Conservation (phyloP, 2,113 vertebrate species). For the Thunnus maccoyii region DNA sequence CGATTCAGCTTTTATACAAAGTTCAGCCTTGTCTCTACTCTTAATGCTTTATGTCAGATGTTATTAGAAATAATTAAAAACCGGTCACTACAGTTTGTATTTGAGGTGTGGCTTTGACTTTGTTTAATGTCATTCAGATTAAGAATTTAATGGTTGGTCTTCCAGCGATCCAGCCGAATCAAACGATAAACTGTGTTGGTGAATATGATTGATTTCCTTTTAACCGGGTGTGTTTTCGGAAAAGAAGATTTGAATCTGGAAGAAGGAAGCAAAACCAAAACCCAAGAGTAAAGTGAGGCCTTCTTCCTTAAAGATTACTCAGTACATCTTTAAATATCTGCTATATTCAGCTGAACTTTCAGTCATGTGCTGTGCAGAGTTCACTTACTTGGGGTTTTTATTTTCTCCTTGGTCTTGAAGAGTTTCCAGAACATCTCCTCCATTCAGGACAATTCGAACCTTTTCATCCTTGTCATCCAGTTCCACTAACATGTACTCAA, state of each 20-base stretch:
- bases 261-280: background rate
- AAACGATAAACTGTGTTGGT: background rate
- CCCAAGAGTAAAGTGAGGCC: background rate
- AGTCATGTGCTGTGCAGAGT: background rate
- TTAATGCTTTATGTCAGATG: no score
- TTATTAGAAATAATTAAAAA: no score
- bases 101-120: background rate
- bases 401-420: conserved; percentile 96
- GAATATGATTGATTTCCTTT: background rate
- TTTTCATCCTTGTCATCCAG: conserved; percentile 93
- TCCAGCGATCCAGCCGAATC: background rate
- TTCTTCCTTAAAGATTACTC: background rate
- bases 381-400: conserved; percentile 95
- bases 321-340: background rate
- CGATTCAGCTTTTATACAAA: background rate
- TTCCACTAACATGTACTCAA: conserved; percentile 97
- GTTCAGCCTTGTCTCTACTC: background rate
- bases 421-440: conserved; percentile 90
- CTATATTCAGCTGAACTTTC: background rate
- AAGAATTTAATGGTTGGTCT: background rate
- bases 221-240: background rate
- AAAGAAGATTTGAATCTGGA: no score
- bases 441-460: conserved; percentile 88
- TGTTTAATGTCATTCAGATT: background rate
- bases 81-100: background rate